Evolutionary conservation across 1,140 invertebrate species (phyloP).

Genomic region (Achroia grisella): DNA sequence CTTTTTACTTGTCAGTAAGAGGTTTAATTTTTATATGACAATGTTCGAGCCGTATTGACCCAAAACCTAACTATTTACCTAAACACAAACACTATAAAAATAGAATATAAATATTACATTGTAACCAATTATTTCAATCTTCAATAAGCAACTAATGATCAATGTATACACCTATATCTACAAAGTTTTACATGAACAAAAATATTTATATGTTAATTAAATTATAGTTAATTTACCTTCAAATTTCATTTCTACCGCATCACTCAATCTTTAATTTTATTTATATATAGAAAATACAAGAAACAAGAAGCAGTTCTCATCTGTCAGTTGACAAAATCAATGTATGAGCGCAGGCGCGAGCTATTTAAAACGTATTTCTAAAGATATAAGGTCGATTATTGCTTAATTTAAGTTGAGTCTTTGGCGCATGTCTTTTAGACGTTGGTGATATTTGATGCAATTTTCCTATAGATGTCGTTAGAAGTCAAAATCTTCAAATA

Average conservation of each 20-base stretch:
- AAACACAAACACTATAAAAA: no score
- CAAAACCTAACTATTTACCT: no score
- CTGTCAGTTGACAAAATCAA: constrained; percentile 50
- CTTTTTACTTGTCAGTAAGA: no score
- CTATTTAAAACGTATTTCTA: constrained; percentile 5
- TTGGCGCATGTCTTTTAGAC: constrained; percentile 25
- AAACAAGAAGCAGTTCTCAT: constrained; percentile 15
- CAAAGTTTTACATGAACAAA: no score
- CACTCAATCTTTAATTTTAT: constrained; percentile 20
- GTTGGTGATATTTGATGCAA: background rate
- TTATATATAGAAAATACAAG: constrained; percentile 15
- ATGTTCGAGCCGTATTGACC: no score
- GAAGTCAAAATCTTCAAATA: background rate
- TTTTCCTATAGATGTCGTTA: constrained; percentile 13
- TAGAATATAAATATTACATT: no score
- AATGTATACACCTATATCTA: no score
- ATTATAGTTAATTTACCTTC: constrained; percentile 24
- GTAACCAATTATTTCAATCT: no score
- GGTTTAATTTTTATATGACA: no score
- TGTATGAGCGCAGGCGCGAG: constrained; percentile 46
- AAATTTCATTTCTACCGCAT: constrained; percentile 37
- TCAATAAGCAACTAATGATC: no score
- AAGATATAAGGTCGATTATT: constrained; percentile 7
- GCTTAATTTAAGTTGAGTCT: background rate
- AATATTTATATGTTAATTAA: no score